Evolutionary conservation across 2,888 invertebrate species (phyloP), one percentile per base, ranked within the genome.

Genomic region (Eumacrocentrus americanus): DNA sequence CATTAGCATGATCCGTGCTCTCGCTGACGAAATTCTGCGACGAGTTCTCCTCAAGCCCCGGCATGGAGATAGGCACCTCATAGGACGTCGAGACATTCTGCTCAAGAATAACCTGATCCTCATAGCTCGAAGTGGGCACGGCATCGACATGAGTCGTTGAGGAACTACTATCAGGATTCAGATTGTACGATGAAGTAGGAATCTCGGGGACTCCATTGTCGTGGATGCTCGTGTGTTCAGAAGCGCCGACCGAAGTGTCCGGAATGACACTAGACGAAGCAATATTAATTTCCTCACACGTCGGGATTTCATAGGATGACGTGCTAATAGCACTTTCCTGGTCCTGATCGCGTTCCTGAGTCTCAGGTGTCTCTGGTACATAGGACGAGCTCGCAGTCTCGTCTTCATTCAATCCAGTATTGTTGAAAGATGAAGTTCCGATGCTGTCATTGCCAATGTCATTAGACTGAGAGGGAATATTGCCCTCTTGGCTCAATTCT

Each of bases 271-370:
- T 78, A 0, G 80, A 80, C 1, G 77, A 77, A 0, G 77, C 78
- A 11, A 80, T 80, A 37, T 80, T 80, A 2, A 80, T 66, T 48
- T 80, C 80, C 25, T 80, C 80, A 54, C 80, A 80, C 0, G 80
- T 77, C 3, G 79, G 76, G 5, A 80, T 80, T 23, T 80, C 80
- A 35, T 79, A 80, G 2, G 79, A 80, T 0, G 80, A 80, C 0
- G 80, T 80, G 60, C 80, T 80, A 48, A 80, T 80, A 6, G 80
- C 80, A 60, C 79, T 79, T 46, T 80, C 80, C 58, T 80, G 80
- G 61, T 81, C 80, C 44, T 80, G 80, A 60, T 81, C 80, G 12
- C 80, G 71, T 54, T 80, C 80, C 37, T 81, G 80, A 37, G 72
- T 77, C 46, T 80, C 80, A 2, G 80, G 80, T 0, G 80, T 81